Conservation (phyloP, 2,888 invertebrate species). For the Drosophila infuscata region DNA sequence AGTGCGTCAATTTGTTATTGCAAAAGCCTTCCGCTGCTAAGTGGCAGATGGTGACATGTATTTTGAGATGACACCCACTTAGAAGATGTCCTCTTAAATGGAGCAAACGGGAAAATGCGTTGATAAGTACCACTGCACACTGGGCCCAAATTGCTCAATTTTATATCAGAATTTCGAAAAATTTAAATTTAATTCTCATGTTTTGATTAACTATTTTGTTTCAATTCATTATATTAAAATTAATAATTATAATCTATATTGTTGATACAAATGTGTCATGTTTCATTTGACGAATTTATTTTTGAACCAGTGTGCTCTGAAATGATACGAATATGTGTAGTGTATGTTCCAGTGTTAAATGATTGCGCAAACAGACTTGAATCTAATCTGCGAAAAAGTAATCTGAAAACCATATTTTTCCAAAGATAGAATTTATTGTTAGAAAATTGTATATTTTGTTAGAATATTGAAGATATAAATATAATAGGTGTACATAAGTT, state of each 20-base stretch:
- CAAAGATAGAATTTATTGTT: background rate
- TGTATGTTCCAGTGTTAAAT: background rate
- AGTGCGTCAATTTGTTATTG: constrained; percentile 25
- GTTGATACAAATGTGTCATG: background rate
- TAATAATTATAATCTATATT: background rate
- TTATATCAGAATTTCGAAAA: background rate
- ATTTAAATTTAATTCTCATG: background rate
- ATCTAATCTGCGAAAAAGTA: background rate
- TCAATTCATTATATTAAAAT: background rate
- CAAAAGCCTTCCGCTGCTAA: background rate
- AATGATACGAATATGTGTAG: background rate
- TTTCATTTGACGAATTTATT: background rate
- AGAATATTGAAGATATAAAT: background rate
- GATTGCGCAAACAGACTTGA: background rate
- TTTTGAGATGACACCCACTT: background rate
- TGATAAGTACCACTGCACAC: background rate
- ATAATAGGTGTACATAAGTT: background rate
- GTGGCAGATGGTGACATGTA: constrained; percentile 4
- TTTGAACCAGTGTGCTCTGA: background rate
- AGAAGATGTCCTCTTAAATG: background rate
- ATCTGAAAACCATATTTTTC: background rate
- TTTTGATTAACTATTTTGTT: background rate
- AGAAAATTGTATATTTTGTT: background rate
- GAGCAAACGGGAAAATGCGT: background rate
- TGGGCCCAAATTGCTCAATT: background rate